These are phyloP conservation scores for Jordanella pulchra DNA, from an alignment of 2,797 vertebrate species.

Conservation along the genomic window DNA sequence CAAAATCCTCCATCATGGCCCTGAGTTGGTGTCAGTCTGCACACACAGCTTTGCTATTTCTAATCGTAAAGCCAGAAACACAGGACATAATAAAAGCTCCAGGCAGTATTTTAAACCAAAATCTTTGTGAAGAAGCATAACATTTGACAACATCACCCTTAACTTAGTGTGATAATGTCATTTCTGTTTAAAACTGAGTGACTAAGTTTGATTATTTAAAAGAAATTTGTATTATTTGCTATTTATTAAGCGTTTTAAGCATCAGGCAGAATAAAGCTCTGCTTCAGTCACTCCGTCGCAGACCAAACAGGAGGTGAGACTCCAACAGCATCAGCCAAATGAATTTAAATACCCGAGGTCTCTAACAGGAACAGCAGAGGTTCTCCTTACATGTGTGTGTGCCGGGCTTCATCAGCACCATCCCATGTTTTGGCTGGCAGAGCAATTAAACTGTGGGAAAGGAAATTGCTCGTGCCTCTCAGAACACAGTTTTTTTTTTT, in stretches of 20 bases:
- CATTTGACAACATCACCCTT: background rate
- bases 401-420: conserved; percentile 1
- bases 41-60: background rate
- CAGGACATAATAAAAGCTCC: background rate
- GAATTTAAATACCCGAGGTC: background rate
- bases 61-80: background rate
- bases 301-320: background rate
- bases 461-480: conserved; percentile 16
- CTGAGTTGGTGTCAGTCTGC: background rate
- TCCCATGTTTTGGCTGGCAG: background rate
- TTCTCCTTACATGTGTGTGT: background rate
- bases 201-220: background rate
- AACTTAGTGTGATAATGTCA: no score
- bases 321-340: background rate
- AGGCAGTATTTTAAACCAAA: no score
- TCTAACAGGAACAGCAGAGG: background rate
- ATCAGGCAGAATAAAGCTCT: background rate
- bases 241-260: background rate
- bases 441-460: conserved; percentile 8
- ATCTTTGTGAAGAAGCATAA: background rate
- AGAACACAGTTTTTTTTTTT: conserved; percentile 10
- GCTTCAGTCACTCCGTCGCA: background rate
- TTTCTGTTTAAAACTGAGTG: background rate
- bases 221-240: background rate
- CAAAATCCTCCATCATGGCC: no score